Conservation (phyloP, 2,888 invertebrate genomes). For the Lathronympha strigana region DNA sequence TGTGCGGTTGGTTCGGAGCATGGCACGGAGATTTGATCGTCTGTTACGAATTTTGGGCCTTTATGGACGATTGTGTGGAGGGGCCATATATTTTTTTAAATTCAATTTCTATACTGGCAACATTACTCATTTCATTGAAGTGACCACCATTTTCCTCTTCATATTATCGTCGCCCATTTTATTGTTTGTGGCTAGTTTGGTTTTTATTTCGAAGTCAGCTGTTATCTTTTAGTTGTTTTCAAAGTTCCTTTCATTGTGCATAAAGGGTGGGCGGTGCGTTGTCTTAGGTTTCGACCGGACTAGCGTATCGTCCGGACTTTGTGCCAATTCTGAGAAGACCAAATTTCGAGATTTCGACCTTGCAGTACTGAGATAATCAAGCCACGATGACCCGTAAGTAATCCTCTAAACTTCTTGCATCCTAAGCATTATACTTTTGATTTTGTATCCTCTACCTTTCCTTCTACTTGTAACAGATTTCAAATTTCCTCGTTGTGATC, state of each 20-base stretch:
- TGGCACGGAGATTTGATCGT: not conserved
- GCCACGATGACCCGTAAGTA: conserved; percentile 80
- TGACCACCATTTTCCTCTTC: conserved; percentile 41
- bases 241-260: conserved; percentile 69
- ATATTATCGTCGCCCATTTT: conserved; percentile 31
- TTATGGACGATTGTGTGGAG: too few species aligned
- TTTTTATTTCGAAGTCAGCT: conserved; percentile 54
- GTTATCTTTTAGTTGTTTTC: conserved; percentile 71
- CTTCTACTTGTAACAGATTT: not conserved
- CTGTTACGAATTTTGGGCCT: conserved; percentile 2
- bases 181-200: conserved; percentile 59
- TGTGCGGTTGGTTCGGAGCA: too few species aligned
- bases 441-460: not conserved
- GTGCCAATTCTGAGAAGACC: conserved; percentile 51
- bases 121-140: conserved; percentile 3
- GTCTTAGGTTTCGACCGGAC: conserved; percentile 83
- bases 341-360: conserved; percentile 51
- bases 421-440: not conserved
- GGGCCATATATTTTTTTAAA: too few species aligned
- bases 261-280: conserved; percentile 80
- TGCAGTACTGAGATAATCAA: conserved; percentile 55
- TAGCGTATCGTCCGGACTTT: conserved; percentile 82
- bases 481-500: conserved; percentile 32
- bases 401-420: not conserved
- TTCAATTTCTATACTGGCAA: too few species aligned